phyloP scores from a whole-genome alignment of 2,797 vertebrate species.

The Artibeus lituratus region DNA sequence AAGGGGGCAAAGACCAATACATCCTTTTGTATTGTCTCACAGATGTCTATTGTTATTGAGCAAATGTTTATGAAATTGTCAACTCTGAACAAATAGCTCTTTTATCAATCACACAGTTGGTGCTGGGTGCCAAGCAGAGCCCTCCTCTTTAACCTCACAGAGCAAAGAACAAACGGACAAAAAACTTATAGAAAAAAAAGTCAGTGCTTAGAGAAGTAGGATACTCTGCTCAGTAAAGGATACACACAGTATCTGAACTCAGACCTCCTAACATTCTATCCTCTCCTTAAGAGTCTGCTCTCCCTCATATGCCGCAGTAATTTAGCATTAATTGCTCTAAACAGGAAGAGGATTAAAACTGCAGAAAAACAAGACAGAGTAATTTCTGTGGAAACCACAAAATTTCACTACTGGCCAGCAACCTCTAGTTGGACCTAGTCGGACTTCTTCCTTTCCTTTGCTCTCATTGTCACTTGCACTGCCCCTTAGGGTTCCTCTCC shows the following conservation, averaged over 20 bases:
- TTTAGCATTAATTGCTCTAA: not conserved
- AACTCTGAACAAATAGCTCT: not conserved
- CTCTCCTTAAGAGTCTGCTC: not conserved
- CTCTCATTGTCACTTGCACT: not conserved
- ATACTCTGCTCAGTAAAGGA: not conserved
- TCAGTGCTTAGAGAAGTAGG: not conserved
- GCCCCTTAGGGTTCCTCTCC: not conserved
- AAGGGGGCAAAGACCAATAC: not conserved
- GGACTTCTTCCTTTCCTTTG: not conserved
- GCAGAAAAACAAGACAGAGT: not conserved
- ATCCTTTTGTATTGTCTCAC: not conserved
- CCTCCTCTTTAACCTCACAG: not conserved
- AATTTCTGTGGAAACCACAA: not conserved
- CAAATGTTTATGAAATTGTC: not conserved
- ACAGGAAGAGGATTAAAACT: not conserved
- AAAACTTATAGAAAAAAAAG: not conserved
- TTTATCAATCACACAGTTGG: not conserved
- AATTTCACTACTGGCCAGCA: not conserved
- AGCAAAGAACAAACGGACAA: not conserved
- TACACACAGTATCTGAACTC: not conserved
- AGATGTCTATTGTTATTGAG: not conserved
- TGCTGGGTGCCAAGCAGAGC: not conserved
- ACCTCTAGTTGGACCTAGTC: no score
- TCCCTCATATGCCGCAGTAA: not conserved
- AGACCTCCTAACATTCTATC: not conserved